These are phyloP conservation scores for Heliconius cydno DNA, from an alignment of 2,888 invertebrate species.

Conservation along the genomic window DNA sequence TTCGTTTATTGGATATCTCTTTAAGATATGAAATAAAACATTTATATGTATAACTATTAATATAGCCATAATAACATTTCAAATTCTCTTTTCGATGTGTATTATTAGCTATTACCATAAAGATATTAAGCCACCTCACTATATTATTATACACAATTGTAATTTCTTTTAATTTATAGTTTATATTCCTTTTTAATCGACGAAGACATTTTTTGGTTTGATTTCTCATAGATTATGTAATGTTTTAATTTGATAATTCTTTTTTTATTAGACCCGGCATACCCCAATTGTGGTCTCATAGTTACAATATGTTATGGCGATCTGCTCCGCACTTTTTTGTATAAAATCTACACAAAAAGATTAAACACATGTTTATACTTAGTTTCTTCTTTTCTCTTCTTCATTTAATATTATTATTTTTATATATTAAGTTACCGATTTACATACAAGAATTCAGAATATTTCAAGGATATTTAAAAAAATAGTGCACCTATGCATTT, in stretches of 20 bases:
- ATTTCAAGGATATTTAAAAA: neutral
- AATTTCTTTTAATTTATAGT: neutral
- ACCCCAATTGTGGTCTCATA: too few relatives aligned
- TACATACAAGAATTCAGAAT: neutral
- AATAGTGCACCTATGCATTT: neutral
- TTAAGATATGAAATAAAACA: constrained; percentile 36
- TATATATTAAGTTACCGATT: neutral
- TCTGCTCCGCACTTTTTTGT: too few relatives aligned
- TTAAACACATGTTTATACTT: too few relatives aligned
- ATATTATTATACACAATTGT: neutral
- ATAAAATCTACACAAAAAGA: neutral
- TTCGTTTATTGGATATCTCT: constrained; percentile 61
- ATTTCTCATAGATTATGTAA: too few relatives aligned
- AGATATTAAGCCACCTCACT: neutral
- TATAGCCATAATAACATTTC: too few relatives aligned
- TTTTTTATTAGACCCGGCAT: too few relatives aligned
- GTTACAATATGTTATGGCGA: too few relatives aligned
- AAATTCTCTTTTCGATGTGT: neutral
- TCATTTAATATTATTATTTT: neutral
- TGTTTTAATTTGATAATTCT: too few relatives aligned
- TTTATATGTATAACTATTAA: neutral
- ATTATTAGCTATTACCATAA: neutral
- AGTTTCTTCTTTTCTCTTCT: too few relatives aligned
- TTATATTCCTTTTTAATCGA: neutral
- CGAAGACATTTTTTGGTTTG: too few relatives aligned